Base-by-base conservation (phyloP, 2,888 invertebrate genomes). In the Hemaris fuciformis region DNA sequence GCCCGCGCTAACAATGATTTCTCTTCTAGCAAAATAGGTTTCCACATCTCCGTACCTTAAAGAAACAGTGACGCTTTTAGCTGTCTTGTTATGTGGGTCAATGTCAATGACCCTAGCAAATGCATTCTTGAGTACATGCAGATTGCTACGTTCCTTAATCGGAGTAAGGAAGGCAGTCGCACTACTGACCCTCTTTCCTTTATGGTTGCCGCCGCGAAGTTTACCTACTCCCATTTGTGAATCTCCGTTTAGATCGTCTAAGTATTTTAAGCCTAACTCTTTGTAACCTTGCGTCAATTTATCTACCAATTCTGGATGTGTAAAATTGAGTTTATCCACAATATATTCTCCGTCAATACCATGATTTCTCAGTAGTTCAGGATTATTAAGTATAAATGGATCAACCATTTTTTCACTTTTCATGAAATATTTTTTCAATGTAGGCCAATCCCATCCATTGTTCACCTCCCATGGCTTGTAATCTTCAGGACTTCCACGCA, bases 171-270 rank as follows among this genome's bases (percentile, higher is more conserved):
- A 94, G 2, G 94, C 93, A 58, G 93, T 94, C 0, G 93, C 91
- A 10, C 93, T 93, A 71, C 94, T 94, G 10, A 94, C 93, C 69
- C 94, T 81, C 64, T 83, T 88, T 0, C 94, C 94, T 67, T 91
- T 85, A 64, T 93, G 68, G 60, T 88, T 87, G 0, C 89, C 87
- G 1, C 93, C 94, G 73, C 93, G 88, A 13, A 94, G 85, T 69
- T 90, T 93, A 15, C 92, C 93, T n/a, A 93, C 86, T 0, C 93
- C 94, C 71, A 94, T 87, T 77, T 94, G 94, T 4, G 85, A 84
- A 0, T 80, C 80, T 0, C 91, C 90, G 62, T 90, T 91, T 41
- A 91, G 77, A 63, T 91, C 83, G 34, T 88, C 81, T 57, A 93
- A 74, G 67, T 85, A 89, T 23, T 83, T 81, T 45, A 94, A 79